Evolutionary conservation across 2,113 vertebrate genomes (phyloP).

Genomic region (Corythoichthys haematopterus): DNA sequence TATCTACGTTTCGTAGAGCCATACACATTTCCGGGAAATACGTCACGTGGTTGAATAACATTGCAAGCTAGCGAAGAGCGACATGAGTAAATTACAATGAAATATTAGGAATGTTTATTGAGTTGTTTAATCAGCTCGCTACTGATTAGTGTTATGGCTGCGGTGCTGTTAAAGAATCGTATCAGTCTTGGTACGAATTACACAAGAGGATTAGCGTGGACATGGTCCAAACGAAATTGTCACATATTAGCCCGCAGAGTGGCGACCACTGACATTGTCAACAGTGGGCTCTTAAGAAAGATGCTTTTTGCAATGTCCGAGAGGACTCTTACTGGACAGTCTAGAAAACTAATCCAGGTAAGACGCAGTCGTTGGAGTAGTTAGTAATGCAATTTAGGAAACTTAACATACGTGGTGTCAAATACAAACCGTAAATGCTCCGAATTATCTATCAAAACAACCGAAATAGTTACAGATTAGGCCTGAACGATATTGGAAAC

Average conservation of each 20-base stretch:
- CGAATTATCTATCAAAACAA: no score
- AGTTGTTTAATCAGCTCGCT: background rate
- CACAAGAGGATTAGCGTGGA: constrained; percentile 22
- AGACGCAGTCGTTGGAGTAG: background rate
- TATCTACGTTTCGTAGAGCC: background rate
- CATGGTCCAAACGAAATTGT: constrained; percentile 26
- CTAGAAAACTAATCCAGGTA: constrained; percentile 55
- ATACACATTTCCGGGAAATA: constrained; percentile 2
- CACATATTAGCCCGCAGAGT: constrained; percentile 9
- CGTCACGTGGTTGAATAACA: constrained; percentile 27
- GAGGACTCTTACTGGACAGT: constrained; percentile 14
- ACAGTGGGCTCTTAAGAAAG: constrained; percentile 13
- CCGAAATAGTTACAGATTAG: no score
- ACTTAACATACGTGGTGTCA: no score
- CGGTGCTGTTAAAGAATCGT: constrained; percentile 45
- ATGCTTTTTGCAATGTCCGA: constrained; percentile 13
- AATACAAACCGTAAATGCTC: no score
- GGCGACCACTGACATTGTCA: background rate
- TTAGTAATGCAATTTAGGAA: no score
- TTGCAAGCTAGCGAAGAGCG: constrained; percentile 12
- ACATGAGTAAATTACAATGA: constrained; percentile 7
- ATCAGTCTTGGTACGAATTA: constrained; percentile 42
- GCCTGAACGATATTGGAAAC: no score
- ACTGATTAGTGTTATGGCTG: constrained; percentile 50
- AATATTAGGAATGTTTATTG: constrained; percentile 6